These are phyloP conservation scores for Drosophila kambysellisi DNA, from an alignment of 2,888 invertebrate genomes.

Conservation along the genomic window DNA sequence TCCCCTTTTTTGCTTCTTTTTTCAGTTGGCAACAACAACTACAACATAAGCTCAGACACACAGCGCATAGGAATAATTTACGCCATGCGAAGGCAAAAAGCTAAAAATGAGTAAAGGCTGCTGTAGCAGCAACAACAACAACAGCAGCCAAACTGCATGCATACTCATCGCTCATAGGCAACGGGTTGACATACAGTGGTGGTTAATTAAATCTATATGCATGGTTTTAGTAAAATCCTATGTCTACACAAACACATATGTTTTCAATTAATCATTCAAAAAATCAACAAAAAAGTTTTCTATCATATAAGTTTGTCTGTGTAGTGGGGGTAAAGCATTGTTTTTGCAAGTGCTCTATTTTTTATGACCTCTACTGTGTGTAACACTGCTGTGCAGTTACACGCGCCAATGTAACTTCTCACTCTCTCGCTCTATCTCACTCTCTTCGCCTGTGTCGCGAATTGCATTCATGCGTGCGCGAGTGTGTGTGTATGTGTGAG, in stretches of 20 bases:
- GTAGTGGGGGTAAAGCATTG: not conserved
- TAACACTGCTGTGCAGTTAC: conserved; percentile 57
- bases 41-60: conserved; percentile 56
- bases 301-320: not conserved
- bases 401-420: conserved; percentile 59
- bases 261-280: conserved; percentile 3
- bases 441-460: conserved; percentile 35
- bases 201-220: conserved; percentile 18
- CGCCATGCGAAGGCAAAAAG: conserved; percentile 73
- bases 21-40: conserved; percentile 58
- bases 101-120: conserved; percentile 77
- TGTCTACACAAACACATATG: not conserved
- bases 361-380: conserved; percentile 49
- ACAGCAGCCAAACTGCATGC: conserved; percentile 32
- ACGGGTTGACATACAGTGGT: conserved; percentile 51
- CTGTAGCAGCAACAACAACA: conserved; percentile 33
- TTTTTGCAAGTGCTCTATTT: conserved; percentile 14
- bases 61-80: conserved; percentile 76
- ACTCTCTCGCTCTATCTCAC: conserved; percentile 28
- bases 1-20: conserved; percentile 24
- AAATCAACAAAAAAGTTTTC: not conserved
- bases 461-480: conserved; percentile 73
- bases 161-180: conserved; percentile 23
- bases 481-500: conserved; percentile 33
- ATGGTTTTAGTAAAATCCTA: conserved; percentile 1